A percentile compares a stretch with the other conserved stretches of the same genome.
These are phyloP conservation scores for Monopterus albus DNA, from an alignment of 2,113 vertebrate genomes.

Conservation along the genomic window DNA sequence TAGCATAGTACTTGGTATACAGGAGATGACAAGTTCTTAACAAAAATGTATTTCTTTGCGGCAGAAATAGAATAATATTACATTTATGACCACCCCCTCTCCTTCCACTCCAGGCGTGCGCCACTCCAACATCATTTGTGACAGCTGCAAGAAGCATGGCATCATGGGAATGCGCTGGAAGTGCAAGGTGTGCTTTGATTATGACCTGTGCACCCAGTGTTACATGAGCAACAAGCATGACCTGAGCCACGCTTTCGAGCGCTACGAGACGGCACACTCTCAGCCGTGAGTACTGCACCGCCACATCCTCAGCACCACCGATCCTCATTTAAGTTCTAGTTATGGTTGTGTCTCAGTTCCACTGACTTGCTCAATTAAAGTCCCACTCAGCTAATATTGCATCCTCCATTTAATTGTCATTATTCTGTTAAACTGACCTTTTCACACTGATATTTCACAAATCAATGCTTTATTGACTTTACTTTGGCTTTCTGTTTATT, in stretches of 20 bases:
- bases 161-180: constrained; percentile 99
- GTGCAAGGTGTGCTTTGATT: constrained; percentile 96
- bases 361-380: constrained; percentile 9
- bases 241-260: constrained; percentile 91
- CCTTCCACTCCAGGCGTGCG: constrained; percentile 86
- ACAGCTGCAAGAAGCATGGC: constrained; percentile 97
- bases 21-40: neutral
- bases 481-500: neutral
- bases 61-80: neutral
- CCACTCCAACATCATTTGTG: constrained; percentile 98
- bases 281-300: constrained; percentile 89
- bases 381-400: neutral
- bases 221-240: constrained; percentile 98
- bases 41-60: neutral
- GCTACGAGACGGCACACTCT: constrained; percentile 95
- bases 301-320: neutral
- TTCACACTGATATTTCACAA: too few relatives aligned
- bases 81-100: neutral
- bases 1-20: neutral
- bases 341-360: neutral
- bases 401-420: constrained; percentile 21
- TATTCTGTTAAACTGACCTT: too few relatives aligned
- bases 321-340: constrained; percentile 24
- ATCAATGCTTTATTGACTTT: neutral
- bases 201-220: constrained; percentile 97